Evolutionary conservation across 2,113 vertebrate species (phyloP).

Genomic region (Hemicordylus capensis): DNA sequence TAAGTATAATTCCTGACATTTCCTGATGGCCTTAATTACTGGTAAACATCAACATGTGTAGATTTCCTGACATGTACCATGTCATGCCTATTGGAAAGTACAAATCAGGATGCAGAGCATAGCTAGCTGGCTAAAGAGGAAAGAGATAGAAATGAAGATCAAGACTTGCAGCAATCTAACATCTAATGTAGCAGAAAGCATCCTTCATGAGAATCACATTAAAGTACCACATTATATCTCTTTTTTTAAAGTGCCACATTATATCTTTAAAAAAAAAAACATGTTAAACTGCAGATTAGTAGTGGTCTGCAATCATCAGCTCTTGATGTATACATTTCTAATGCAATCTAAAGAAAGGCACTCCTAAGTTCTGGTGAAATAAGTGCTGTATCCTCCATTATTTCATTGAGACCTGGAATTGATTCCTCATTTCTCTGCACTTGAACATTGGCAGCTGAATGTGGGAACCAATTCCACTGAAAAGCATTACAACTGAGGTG

Average conservation of each 20-base stretch:
- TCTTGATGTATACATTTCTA: not conserved
- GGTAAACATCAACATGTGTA: not conserved
- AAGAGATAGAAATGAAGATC: not conserved
- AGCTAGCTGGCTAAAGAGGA: not conserved
- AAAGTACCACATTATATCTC: not conserved
- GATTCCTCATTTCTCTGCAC: not conserved
- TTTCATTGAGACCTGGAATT: not conserved
- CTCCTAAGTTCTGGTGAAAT: not conserved
- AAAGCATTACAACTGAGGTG: not conserved
- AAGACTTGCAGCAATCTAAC: not conserved
- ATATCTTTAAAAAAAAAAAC: not conserved
- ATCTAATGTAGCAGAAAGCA: not conserved
- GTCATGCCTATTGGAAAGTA: not conserved
- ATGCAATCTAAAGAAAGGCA: not conserved
- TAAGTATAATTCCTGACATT: constrained; percentile 13
- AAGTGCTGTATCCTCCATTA: not conserved
- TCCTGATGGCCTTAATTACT: constrained; percentile 1
- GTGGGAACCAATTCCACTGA: not conserved
- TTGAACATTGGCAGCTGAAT: not conserved
- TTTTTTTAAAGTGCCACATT: not conserved
- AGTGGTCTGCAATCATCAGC: not conserved
- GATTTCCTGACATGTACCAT: constrained; percentile 16
- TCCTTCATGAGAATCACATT: not conserved
- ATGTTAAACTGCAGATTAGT: not conserved
- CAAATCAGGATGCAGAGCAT: not conserved